phyloP scores from a whole-genome alignment of 2,888 invertebrate species.

The Heliconius charithonia region DNA sequence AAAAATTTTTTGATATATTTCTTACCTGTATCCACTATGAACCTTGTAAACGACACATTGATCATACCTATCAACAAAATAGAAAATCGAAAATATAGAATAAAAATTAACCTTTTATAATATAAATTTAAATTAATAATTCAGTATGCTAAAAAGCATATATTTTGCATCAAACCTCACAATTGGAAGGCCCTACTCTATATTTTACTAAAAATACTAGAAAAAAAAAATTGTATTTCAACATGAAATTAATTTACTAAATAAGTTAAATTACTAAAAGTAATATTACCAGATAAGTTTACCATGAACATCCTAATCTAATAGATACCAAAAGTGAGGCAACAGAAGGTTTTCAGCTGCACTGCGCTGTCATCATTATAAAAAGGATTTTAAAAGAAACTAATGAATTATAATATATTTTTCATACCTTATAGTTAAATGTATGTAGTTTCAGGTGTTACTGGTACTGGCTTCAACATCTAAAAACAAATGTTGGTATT shows the following conservation, averaged over 20 bases:
- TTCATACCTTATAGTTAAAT: not conserved
- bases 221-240: conserved; percentile 5
- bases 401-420: not conserved
- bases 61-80: conserved; percentile 39
- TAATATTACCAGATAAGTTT: conserved; percentile 38
- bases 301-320: conserved; percentile 60
- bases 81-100: conserved; percentile 26
- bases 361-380: conserved; percentile 77
- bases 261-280: conserved; percentile 36
- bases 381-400: not conserved
- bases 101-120: conserved; percentile 3
- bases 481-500: not conserved
- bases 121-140: conserved; percentile 4
- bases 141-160: conserved; percentile 63
- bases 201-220: conserved; percentile 53
- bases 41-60: not conserved
- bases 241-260: conserved; percentile 19
- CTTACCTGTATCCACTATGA: conserved; percentile 3
- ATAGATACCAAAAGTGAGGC: conserved; percentile 57
- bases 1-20: not conserved
- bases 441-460: not conserved
- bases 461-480: not conserved
- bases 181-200: conserved; percentile 70
- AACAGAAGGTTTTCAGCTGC: conserved; percentile 77
- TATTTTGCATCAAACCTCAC: conserved; percentile 71